These are phyloP conservation scores for Erpobdella octoculata DNA, from an alignment of 2,888 invertebrate genomes.

Conservation along the genomic window DNA sequence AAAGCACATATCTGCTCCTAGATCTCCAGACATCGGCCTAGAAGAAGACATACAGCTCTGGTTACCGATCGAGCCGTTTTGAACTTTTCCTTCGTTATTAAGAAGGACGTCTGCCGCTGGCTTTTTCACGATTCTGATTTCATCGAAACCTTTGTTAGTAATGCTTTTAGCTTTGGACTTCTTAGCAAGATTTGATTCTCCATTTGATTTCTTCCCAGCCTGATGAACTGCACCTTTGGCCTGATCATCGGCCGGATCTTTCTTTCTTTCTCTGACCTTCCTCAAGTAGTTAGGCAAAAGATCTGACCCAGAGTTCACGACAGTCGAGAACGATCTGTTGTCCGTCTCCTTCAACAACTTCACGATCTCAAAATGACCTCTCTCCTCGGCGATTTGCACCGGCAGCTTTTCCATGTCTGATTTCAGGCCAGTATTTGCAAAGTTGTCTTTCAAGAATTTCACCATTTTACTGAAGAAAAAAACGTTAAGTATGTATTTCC, in stretches of 20 bases:
- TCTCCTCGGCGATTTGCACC: conserved; percentile 81
- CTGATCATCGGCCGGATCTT: not conserved
- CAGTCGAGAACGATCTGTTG: not conserved
- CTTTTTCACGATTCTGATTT: not conserved
- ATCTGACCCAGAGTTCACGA: not conserved
- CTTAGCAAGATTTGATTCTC: not conserved
- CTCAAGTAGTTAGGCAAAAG: not conserved
- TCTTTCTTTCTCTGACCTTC: conserved; percentile 7
- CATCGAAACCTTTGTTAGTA: too few relatives aligned
- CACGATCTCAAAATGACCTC: conserved; percentile 78
- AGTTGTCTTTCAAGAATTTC: conserved; percentile 77
- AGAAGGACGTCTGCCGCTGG: not conserved
- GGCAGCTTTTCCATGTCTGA: conserved; percentile 95
- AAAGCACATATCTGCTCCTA: conserved; percentile 1
- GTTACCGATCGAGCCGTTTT: not conserved
- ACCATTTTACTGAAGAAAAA: conserved; percentile 68
- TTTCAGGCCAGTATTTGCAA: conserved; percentile 90
- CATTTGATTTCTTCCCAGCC: not conserved
- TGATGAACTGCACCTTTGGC: not conserved
- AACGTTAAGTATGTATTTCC: not conserved
- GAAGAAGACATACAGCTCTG: not conserved
- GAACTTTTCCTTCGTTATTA: not conserved
- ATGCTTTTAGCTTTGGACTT: too few relatives aligned
- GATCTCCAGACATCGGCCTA: conserved; percentile 16
- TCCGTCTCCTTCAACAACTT: not conserved